These are phyloP conservation scores for Rhagonycha fulva DNA, from an alignment of 2,888 invertebrate species.

Conservation along the genomic window DNA sequence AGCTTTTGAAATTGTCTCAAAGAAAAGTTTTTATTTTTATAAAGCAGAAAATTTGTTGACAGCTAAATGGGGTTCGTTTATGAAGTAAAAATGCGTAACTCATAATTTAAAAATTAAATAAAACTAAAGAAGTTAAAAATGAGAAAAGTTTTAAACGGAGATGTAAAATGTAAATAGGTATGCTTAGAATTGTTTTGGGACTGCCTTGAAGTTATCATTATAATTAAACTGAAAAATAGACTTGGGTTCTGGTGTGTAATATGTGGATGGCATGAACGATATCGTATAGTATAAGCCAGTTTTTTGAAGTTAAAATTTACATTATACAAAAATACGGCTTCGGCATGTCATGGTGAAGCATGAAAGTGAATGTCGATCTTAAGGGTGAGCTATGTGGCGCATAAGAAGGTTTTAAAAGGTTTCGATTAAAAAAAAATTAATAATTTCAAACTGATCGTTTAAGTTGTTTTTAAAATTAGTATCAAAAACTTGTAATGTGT, in stretches of 20 bases:
- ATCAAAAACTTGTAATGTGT: no score
- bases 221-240: neutral
- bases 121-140: neutral
- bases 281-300: no score
- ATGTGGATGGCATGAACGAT: no score
- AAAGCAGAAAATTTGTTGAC: neutral
- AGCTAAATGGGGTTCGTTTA: neutral
- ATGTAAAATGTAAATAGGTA: neutral
- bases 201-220: neutral
- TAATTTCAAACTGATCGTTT: no score
- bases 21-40: neutral
- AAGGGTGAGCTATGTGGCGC: no score
- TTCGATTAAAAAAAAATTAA: no score
- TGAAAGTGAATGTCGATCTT: no score
- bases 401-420: no score
- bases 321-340: no score
- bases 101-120: neutral
- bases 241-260: neutral
- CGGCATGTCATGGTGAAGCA: no score
- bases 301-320: no score
- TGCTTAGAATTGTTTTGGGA: neutral
- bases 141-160: neutral
- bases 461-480: no score
- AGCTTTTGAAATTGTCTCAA: neutral
- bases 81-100: neutral